phyloP scores from a whole-genome alignment of 2,888 invertebrate species.

The Ophonus ardosiacus region DNA sequence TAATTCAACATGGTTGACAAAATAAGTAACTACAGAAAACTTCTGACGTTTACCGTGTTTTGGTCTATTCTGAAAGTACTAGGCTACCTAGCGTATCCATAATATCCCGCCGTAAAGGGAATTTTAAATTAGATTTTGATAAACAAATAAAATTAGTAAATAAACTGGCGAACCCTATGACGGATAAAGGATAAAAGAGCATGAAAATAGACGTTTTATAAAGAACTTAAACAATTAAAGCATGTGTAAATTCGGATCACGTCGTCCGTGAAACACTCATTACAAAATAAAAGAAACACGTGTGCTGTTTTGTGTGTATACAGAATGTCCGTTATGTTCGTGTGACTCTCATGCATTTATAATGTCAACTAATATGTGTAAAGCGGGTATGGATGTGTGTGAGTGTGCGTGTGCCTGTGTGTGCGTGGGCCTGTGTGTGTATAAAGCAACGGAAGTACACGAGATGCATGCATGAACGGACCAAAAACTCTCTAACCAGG shows the following conservation, averaged over 20 bases:
- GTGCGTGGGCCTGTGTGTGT: slow-evolving; percentile 12
- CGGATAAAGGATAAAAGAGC: slow-evolving; percentile 35
- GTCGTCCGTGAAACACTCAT: slow-evolving; percentile 55
- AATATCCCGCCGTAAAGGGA: neutral
- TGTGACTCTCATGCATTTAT: slow-evolving; percentile 24
- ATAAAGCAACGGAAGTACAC: slow-evolving; percentile 55
- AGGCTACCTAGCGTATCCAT: no score
- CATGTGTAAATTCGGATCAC: slow-evolving; percentile 54
- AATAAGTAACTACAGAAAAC: no score
- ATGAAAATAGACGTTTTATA: slow-evolving; percentile 48
- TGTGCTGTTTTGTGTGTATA: slow-evolving; percentile 24
- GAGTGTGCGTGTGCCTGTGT: slow-evolving; percentile 7
- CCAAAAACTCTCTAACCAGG: slow-evolving; percentile 1
- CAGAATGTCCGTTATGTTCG: slow-evolving; percentile 15
- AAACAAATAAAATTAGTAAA: slow-evolving; percentile 37
- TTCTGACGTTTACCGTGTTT: no score
- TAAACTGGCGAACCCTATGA: neutral
- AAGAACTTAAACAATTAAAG: slow-evolving; percentile 56
- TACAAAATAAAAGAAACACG: slow-evolving; percentile 60
- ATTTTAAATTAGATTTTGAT: slow-evolving; percentile 31
- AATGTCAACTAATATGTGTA: slow-evolving; percentile 51
- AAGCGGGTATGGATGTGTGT: slow-evolving; percentile 21
- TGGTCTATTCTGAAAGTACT: no score
- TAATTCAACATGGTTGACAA: no score
- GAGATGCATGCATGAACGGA: slow-evolving; percentile 50